phyloP scores from a whole-genome alignment of 2,113 vertebrate genomes.

The Thamnophis sirtalis region DNA sequence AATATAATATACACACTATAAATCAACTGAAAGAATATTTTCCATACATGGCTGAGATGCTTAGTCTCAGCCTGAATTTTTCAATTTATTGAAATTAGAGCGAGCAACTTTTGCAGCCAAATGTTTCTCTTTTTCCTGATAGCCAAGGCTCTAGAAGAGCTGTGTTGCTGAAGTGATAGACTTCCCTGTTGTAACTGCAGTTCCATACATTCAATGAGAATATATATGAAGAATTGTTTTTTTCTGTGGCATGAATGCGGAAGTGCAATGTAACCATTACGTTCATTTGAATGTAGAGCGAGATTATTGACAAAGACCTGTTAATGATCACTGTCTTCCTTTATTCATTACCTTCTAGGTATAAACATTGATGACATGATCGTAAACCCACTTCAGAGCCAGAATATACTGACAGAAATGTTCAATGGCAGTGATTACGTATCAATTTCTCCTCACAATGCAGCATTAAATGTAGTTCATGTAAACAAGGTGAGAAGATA shows the following conservation, averaged over 20 bases:
- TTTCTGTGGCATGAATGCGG: not conserved
- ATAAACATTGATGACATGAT: conserved; percentile 75
- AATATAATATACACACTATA: not conserved
- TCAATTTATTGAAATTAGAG: not conserved
- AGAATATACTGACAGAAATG: conserved; percentile 79
- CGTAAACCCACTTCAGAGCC: conserved; percentile 75
- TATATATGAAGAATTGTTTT: not conserved
- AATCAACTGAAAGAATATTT: not conserved
- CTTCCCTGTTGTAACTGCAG: not conserved
- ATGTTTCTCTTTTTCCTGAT: not conserved
- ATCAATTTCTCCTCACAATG: conserved; percentile 84
- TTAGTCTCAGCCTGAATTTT: not conserved
- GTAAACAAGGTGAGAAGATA: conserved; percentile 76
- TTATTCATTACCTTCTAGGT: conserved; percentile 61
- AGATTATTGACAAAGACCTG: not conserved
- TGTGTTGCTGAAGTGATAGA: not conserved
- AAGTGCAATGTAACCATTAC: not conserved
- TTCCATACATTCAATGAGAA: not conserved
- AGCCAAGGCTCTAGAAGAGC: not conserved
- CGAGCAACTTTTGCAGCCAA: not conserved
- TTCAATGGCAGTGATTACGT: conserved; percentile 82
- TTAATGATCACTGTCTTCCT: not conserved
- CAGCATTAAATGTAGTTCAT: conserved; percentile 80
- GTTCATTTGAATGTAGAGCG: not conserved
- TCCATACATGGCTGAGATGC: not conserved